A percentile compares a stretch with the other conserved stretches of the same genome.
phyloP scores from a whole-genome alignment of 2,888 invertebrate species.

The Spodoptera littoralis region DNA sequence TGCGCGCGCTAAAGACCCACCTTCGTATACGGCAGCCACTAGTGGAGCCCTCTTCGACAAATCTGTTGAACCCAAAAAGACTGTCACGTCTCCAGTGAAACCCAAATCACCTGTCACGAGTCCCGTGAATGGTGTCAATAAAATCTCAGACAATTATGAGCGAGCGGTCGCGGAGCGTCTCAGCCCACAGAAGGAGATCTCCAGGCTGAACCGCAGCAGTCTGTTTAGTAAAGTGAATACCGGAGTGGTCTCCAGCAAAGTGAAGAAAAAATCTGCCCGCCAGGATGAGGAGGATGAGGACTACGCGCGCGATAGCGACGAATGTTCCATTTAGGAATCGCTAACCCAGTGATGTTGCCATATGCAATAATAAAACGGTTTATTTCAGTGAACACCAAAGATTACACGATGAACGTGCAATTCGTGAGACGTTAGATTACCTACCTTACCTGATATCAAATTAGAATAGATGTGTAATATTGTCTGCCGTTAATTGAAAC shows the following conservation, averaged over 20 bases:
- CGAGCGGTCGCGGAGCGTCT: slow-evolving; percentile 82
- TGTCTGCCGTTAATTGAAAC: slow-evolving; percentile 68
- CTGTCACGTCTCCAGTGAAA: slow-evolving; percentile 71
- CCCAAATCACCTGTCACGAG: slow-evolving; percentile 75
- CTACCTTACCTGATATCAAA: slow-evolving; percentile 55
- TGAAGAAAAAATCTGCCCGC: slow-evolving; percentile 70
- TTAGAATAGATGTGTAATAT: slow-evolving; percentile 63
- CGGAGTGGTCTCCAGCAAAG: slow-evolving; percentile 79
- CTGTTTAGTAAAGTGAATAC: slow-evolving; percentile 84
- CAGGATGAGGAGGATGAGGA: slow-evolving; percentile 85
- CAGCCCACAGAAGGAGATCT: slow-evolving; percentile 78
- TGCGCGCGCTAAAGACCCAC: slow-evolving; percentile 79
- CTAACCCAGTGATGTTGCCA: slow-evolving; percentile 59
- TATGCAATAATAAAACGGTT: slow-evolving; percentile 56
- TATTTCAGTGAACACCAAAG: slow-evolving; percentile 80
- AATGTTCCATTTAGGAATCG: slow-evolving; percentile 89
- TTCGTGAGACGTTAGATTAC: slow-evolving; percentile 53
- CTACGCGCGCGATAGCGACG: slow-evolving; percentile 89
- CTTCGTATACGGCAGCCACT: slow-evolving; percentile 80
- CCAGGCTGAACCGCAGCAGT: slow-evolving; percentile 77
- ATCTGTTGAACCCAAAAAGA: slow-evolving; percentile 59
- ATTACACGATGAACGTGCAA: slow-evolving; percentile 70
- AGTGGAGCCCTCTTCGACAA: slow-evolving; percentile 75
- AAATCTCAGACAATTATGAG: slow-evolving; percentile 86
- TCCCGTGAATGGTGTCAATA: slow-evolving; percentile 82